Percentiles rank a stretch among this genome's conserved stretches.
phyloP scores from a whole-genome alignment of 2,113 vertebrate genomes.

The Lagopus leucura region DNA sequence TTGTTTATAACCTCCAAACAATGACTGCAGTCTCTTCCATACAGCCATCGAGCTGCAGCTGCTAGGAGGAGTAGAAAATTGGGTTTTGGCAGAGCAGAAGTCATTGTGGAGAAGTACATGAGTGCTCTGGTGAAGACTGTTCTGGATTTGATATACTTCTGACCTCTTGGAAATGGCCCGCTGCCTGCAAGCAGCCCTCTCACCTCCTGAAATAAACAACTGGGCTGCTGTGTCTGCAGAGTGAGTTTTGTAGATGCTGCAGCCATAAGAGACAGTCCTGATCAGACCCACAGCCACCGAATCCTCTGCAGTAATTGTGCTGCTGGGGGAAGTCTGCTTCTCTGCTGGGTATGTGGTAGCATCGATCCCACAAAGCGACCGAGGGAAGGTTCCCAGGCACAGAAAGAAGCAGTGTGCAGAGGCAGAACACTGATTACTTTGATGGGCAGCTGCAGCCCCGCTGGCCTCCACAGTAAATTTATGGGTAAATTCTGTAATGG shows the following conservation, averaged over 20 bases:
- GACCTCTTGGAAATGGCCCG: background rate
- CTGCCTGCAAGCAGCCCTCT: background rate
- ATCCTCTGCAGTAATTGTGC: background rate
- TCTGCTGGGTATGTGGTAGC: background rate
- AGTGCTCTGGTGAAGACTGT: background rate
- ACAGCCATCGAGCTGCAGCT: slow-evolving; percentile 31
- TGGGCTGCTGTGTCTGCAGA: background rate
- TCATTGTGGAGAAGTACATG: background rate
- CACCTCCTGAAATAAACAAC: background rate
- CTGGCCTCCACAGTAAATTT: background rate
- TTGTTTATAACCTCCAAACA: slow-evolving; percentile 12
- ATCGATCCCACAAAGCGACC: background rate
- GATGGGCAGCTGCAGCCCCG: background rate
- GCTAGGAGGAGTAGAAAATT: slow-evolving; percentile 34
- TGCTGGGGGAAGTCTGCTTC: background rate
- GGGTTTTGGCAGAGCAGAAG: slow-evolving; percentile 20
- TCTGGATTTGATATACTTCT: slow-evolving; percentile 5
- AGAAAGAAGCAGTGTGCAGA: background rate
- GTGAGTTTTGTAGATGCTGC: background rate
- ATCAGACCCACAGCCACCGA: background rate
- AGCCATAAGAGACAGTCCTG: background rate
- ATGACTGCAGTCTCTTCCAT: background rate
- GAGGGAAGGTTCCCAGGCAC: background rate
- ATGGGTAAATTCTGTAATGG: background rate
- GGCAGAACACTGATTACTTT: background rate